Base-by-base conservation (phyloP, 1,140 invertebrate genomes). In the Ostrea edulis region DNA sequence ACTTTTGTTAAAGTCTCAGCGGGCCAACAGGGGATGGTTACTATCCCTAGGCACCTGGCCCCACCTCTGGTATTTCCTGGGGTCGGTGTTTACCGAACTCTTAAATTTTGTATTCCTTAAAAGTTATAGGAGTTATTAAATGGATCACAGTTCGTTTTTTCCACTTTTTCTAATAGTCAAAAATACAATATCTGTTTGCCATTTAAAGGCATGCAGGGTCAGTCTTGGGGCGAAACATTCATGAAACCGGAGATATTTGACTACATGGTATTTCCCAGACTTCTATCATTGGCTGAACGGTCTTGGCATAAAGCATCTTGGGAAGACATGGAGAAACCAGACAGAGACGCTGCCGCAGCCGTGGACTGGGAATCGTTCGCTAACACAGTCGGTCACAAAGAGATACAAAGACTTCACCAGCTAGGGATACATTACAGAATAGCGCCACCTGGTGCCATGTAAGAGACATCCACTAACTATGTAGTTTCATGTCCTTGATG, bases 241-340 rank as follows among this genome's bases (percentile, higher is more conserved):
- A 87, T 93, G 12, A 92, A 89, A 0, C 52, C 71, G 20, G 92
- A 93, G 22, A 86, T 92, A 8, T 89, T 92, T 7, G 89, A 93
- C 29, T 90, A 91, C 58, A 94, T 93, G 92, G 29, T 93, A n/a
- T 94, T 92, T 82, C 93, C 94, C 9, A 88, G 93, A 71, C 29
- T 94, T 17, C 77, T 94, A 20, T 92, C 93, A 62, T 44, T 94
- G 52, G 93, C 94, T 14, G 94, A 94, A 84, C 87, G 94, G 20
- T 91, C 93, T 1, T 94, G 94, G 94, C 93, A 94, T 87, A 85
- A 92, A 82, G 93, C 94, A 58, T 14, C 87, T 35, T 94, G 93
- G 93, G 93, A 94, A 89, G 77, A 17, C 11, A 77, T 81, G 9
- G 84, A 85, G 0, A 87, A 90, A 52, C 84, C 44, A 0, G 58